Percentiles rank a stretch among this genome's conserved stretches.
Conservation (phyloP, 2,888 invertebrate species). For the Altica lythri region DNA sequence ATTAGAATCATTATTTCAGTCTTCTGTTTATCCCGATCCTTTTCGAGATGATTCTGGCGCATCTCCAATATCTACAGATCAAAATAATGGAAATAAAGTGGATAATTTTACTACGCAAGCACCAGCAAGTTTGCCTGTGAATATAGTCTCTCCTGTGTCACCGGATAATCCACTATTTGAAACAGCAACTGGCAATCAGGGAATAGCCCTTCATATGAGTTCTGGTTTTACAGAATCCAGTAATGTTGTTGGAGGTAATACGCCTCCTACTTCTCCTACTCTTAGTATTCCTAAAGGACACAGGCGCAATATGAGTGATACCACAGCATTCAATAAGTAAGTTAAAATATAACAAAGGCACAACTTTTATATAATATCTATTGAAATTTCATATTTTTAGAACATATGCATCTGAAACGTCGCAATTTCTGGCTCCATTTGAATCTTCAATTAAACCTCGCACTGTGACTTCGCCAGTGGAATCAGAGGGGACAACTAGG, state of each 20-base stretch:
- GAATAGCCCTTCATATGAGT: slow-evolving; percentile 36
- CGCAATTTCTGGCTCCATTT: slow-evolving; percentile 74
- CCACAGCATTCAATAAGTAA: slow-evolving; percentile 81
- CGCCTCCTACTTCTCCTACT: slow-evolving; percentile 54
- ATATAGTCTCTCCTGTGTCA: slow-evolving; percentile 45
- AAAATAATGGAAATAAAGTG: slow-evolving; percentile 39
- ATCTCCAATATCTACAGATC: slow-evolving; percentile 37
- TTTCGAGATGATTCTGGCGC: slow-evolving; percentile 63
- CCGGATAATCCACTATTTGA: slow-evolving; percentile 47
- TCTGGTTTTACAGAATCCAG: slow-evolving; percentile 51
- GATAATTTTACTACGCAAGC: slow-evolving; percentile 32
- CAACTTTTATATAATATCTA: not conserved
- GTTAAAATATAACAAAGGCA: slow-evolving; percentile 43
- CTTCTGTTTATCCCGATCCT: slow-evolving; percentile 72
- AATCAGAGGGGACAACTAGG: slow-evolving; percentile 42
- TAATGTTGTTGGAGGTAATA: slow-evolving; percentile 49
- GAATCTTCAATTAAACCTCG: slow-evolving; percentile 68
- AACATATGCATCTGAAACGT: slow-evolving; percentile 74
- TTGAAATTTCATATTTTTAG: slow-evolving; percentile 52
- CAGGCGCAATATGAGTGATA: slow-evolving; percentile 82
- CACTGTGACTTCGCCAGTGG: slow-evolving; percentile 56
- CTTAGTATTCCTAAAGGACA: slow-evolving; percentile 63
- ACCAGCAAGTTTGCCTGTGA: slow-evolving; percentile 28
- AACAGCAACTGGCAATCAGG: slow-evolving; percentile 37
- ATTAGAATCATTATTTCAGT: slow-evolving; percentile 67